Conservation (phyloP, 1,140 invertebrate genomes). For the Aphaenogaster rudis region DNA sequence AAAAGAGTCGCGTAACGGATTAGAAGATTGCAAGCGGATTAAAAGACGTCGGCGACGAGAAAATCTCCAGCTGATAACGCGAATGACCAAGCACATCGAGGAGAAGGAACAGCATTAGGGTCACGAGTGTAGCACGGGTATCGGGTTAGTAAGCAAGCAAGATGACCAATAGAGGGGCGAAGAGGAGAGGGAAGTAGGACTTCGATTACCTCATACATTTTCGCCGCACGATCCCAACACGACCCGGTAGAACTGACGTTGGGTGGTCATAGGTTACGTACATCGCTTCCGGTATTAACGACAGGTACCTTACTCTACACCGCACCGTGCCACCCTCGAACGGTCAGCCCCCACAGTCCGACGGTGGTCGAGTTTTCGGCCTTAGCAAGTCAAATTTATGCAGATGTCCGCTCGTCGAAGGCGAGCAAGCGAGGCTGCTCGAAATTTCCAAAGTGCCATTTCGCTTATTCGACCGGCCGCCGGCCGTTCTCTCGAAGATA, state of each 20-base stretch:
- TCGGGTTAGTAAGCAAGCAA: constrained; percentile 50
- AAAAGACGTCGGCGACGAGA: background rate
- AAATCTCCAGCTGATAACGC: background rate
- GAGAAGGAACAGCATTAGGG: background rate
- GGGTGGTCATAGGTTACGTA: constrained; percentile 52
- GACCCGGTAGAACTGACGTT: constrained; percentile 55
- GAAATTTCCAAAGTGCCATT: constrained; percentile 63
- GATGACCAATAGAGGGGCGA: constrained; percentile 12
- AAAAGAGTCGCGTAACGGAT: background rate
- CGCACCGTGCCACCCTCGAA: background rate
- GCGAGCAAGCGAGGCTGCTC: constrained; percentile 53
- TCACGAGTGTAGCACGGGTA: constrained; percentile 3
- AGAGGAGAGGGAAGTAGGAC: background rate
- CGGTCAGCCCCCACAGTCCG: constrained; percentile 49
- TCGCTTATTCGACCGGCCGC: constrained; percentile 49
- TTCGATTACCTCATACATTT: constrained; percentile 51
- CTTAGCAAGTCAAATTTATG: constrained; percentile 86
- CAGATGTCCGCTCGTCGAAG: constrained; percentile 71
- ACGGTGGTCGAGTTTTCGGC: constrained; percentile 75
- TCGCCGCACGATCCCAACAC: constrained; percentile 42
- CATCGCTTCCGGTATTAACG: constrained; percentile 54
- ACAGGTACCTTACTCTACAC: constrained; percentile 47
- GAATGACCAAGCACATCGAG: background rate
- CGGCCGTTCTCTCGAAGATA: constrained; percentile 24
- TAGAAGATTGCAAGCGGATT: constrained; percentile 1